phyloP scores from a whole-genome alignment of 2,888 invertebrate genomes.

The Nesidiocoris tenuis region DNA sequence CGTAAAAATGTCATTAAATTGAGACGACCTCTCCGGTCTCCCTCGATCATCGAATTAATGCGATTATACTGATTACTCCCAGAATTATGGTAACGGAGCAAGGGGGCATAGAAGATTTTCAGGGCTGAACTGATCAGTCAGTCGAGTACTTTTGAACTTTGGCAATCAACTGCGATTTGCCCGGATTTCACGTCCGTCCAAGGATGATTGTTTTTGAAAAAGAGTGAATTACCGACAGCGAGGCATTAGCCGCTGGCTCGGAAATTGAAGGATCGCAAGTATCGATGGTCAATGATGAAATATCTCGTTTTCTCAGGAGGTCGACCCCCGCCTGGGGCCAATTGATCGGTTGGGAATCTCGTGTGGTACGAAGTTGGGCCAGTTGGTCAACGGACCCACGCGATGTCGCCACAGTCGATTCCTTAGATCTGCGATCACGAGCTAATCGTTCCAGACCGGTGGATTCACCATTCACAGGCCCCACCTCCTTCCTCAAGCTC shows the following conservation, averaged over 20 bases:
- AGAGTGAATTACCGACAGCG: not conserved
- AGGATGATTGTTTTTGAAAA: too few species aligned
- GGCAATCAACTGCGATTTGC: too few species aligned
- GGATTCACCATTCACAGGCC: not conserved
- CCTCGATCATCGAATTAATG: too few species aligned
- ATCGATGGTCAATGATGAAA: not conserved
- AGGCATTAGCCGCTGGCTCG: not conserved
- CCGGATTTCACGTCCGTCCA: too few species aligned
- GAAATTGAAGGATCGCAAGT: not conserved
- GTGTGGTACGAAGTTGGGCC: not conserved
- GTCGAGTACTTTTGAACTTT: too few species aligned
- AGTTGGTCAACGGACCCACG: not conserved
- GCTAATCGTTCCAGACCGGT: not conserved
- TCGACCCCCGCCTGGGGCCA: not conserved
- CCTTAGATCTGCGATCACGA: not conserved
- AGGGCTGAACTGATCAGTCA: too few species aligned
- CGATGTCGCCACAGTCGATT: not conserved
- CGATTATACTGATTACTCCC: too few species aligned
- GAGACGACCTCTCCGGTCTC: too few species aligned
- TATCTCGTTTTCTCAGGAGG: not conserved
- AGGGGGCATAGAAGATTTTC: too few species aligned
- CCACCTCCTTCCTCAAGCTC: too few species aligned
- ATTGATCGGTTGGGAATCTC: not conserved
- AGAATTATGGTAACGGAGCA: too few species aligned
- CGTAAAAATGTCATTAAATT: too few species aligned